Conservation (phyloP, 1,140 invertebrate genomes). For the Temnothorax curvispinosus region DNA sequence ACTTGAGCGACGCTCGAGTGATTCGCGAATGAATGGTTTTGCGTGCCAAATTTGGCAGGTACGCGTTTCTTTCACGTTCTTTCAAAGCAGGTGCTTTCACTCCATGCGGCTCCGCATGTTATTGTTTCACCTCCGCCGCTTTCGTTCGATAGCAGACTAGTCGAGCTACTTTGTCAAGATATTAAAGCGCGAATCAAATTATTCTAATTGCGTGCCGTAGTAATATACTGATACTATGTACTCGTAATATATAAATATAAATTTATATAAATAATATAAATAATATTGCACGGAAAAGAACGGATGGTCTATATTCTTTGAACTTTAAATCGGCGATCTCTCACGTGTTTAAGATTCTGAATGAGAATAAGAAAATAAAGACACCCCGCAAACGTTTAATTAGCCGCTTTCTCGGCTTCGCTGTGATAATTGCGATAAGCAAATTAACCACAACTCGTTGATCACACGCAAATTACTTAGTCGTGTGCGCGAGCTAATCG, state of each 20-base stretch:
- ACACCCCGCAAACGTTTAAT: slow-evolving; percentile 4
- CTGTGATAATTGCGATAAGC: slow-evolving; percentile 6
- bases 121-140: slow-evolving; percentile 30
- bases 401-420: background rate
- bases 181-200: background rate
- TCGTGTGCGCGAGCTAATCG: slow-evolving; percentile 11
- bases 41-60: slow-evolving; percentile 35
- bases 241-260: background rate
- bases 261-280: background rate
- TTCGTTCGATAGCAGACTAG: background rate
- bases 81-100: slow-evolving; percentile 44
- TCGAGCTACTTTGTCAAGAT: background rate
- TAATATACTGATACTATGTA: background rate
- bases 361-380: background rate
- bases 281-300: background rate
- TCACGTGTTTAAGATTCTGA: background rate
- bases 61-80: background rate
- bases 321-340: background rate
- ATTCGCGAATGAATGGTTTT: background rate
- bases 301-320: too few relatives aligned
- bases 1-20: background rate
- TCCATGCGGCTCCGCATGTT: background rate
- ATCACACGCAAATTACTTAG: slow-evolving; percentile 19
- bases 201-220: background rate
- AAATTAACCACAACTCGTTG: background rate